These are phyloP conservation scores for Takifugu ocellatus DNA, from an alignment of 2,797 vertebrate species.

Conservation along the genomic window DNA sequence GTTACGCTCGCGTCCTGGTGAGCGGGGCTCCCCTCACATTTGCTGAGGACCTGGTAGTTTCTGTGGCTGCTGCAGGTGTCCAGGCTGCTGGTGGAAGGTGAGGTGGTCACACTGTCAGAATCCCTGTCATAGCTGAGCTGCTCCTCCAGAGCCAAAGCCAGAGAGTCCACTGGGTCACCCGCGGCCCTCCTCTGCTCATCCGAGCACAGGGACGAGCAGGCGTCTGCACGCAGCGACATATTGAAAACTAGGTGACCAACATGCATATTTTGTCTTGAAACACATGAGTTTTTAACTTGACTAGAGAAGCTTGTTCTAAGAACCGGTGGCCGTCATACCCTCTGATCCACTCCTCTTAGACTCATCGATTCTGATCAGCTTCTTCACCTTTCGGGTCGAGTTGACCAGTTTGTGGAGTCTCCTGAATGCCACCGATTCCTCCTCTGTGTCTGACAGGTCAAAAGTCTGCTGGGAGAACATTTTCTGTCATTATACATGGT, in stretches of 20 bases:
- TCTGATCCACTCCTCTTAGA: slow-evolving; percentile 82
- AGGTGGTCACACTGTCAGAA: slow-evolving; percentile 77
- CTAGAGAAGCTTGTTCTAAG: not conserved
- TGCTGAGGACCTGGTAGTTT: slow-evolving; percentile 80
- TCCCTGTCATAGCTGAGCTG: slow-evolving; percentile 70
- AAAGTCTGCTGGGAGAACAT: slow-evolving; percentile 72
- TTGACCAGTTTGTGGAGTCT: slow-evolving; percentile 93
- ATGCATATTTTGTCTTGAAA: not conserved
- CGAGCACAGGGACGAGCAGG: slow-evolving; percentile 77
- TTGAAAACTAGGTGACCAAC: slow-evolving; percentile 69
- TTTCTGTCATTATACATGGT: not conserved
- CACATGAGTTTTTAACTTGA: slow-evolving; percentile 7
- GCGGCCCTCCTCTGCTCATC: slow-evolving; percentile 81
- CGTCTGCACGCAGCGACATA: slow-evolving; percentile 68
- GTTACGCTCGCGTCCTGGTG: slow-evolving; percentile 52
- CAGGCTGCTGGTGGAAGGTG: slow-evolving; percentile 84
- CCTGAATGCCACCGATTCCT: slow-evolving; percentile 89
- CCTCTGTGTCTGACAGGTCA: slow-evolving; percentile 92
- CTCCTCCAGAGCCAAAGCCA: slow-evolving; percentile 77
- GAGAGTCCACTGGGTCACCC: slow-evolving; percentile 69
- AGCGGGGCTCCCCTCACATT: slow-evolving; percentile 51
- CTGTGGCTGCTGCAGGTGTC: slow-evolving; percentile 86
- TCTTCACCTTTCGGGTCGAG: slow-evolving; percentile 91
- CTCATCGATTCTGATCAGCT: slow-evolving; percentile 91
- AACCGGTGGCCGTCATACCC: slow-evolving; percentile 63